Percentiles rank a stretch among this genome's conserved stretches.
Conservation (phyloP, 2,113 vertebrate genomes). For the Lepus americanus region DNA sequence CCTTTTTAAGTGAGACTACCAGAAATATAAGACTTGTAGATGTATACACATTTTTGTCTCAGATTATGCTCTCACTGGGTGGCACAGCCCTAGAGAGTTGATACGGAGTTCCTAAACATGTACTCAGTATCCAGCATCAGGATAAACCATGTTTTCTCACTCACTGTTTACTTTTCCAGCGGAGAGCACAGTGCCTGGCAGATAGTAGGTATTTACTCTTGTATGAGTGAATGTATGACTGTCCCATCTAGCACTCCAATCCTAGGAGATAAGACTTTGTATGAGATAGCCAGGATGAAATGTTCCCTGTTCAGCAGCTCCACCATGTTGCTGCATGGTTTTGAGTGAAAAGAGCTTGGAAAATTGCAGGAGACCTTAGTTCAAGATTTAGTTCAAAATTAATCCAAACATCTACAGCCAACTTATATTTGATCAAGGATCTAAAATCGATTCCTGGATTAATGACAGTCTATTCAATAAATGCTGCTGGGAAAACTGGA, state of each 20-base stretch:
- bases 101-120: background rate
- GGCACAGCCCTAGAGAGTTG: background rate
- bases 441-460: no score
- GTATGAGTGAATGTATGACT: background rate
- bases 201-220: background rate
- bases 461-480: no score
- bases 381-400: background rate
- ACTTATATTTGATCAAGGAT: no score
- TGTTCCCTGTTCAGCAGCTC: background rate
- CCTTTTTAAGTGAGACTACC: background rate
- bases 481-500: no score
- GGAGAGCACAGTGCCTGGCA: background rate
- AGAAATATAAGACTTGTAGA: slow-evolving; percentile 45
- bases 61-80: background rate
- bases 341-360: background rate
- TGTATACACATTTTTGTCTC: background rate
- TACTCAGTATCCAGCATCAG: background rate
- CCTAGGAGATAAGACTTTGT: background rate
- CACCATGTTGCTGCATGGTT: background rate
- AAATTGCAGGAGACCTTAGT: background rate
- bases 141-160: background rate
- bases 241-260: background rate
- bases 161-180: background rate
- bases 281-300: background rate
- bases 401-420: no score